Conservation (phyloP, 2,888 invertebrate species). For the Chironomus tentans region DNA sequence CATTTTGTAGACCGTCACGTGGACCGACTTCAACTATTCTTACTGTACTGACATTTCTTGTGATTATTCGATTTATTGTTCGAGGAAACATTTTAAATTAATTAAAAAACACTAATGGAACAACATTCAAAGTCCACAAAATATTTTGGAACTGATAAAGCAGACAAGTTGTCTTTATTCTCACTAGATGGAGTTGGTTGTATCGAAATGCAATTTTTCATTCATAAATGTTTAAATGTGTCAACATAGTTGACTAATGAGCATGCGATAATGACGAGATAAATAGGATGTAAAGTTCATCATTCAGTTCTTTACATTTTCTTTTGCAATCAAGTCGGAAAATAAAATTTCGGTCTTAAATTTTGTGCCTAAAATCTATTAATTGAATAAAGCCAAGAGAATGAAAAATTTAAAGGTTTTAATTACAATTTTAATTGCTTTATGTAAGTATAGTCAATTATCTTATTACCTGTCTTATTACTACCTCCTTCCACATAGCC, state of each 20-base stretch:
- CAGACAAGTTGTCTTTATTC: neutral
- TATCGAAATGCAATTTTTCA: neutral
- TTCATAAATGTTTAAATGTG: neutral
- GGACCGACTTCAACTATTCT: conserved; percentile 97
- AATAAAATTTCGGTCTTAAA: no score
- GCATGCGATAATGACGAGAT: neutral
- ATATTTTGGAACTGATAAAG: neutral
- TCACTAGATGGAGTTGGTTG: neutral
- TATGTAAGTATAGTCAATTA: neutral
- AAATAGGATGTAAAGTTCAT: no score
- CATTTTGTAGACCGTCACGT: conserved; percentile 96
- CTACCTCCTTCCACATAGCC: neutral
- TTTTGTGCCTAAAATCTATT: no score
- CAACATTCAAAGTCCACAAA: neutral
- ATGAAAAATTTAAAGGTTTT: neutral
- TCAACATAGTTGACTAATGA: neutral
- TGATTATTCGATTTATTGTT: neutral
- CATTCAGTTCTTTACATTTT: no score
- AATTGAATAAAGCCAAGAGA: neutral
- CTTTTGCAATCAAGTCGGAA: no score
- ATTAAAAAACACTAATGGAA: neutral
- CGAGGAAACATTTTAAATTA: neutral
- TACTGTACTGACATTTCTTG: conserved; percentile 39
- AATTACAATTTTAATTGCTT: neutral
- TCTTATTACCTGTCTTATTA: no score